Evolutionary conservation across 2,888 invertebrate genomes (phyloP), one percentile per base, ranked within the genome.

Genomic region (Chrysolina oricalcia): DNA sequence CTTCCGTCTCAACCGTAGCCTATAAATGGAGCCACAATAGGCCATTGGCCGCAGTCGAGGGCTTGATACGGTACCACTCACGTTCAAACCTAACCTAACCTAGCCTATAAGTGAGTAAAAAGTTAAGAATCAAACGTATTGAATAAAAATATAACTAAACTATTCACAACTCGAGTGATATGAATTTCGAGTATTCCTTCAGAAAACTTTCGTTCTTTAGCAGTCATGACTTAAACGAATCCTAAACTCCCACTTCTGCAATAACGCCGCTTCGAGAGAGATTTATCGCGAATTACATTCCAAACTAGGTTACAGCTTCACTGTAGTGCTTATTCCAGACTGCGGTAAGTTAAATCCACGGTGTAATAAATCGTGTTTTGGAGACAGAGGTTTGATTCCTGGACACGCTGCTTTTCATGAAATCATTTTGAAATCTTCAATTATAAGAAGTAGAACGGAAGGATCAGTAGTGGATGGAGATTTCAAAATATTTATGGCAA

Each of bases 241-340:
- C 59, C n/a, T n/a, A 17, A 59, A 59, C 59, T 27, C n/a, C 23
- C 17, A 10, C 6, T 27, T 27, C 9, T 59, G 35, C 35, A n/a
- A 27, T 59, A 59, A n/a, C 35, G 23, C 17, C 27, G n/a, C 27
- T 35, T 35, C 35, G 11, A n/a, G 59, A 27, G n/a, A 27, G 59
- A 59, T 59, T 59, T 35, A 59, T 23, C 35, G 59, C 35, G 23
- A 59, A 59, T 59, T 59, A 59, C 59, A 27, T 23, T 27, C 59
- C 15, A 17, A 59, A 59, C 59, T 59, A 19, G 59, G 59, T 59
- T 59, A 59, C n/a, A 35, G 23, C 53, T 15, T 59, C 35, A 59
- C 59, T 35, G 15, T 50, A 50, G 19, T 23, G 27, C n/a, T 23
- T 35, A 59, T 59, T 59, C 10, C 9, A 9, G n/a, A 59, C 13